Conservation (phyloP, 2,888 invertebrate genomes). For the Plebejus melissa region DNA sequence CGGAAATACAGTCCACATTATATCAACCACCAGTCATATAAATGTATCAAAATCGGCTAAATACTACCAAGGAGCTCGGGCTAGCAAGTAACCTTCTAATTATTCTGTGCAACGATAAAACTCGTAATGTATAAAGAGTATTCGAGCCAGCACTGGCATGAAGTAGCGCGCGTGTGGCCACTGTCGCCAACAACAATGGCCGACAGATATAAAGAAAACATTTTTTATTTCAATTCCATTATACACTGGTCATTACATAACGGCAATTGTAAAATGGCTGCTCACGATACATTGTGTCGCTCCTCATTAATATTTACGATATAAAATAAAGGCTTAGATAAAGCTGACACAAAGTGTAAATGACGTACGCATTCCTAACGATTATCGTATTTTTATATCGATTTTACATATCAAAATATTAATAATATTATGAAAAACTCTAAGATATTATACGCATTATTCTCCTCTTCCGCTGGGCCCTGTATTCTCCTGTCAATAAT, state of each 20-base stretch:
- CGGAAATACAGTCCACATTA: no score
- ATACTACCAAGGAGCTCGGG: no score
- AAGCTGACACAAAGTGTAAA: conserved; percentile 26
- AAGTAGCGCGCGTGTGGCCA: conserved; percentile 71
- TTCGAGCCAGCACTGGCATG: conserved; percentile 46
- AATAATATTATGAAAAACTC: conserved; percentile 1
- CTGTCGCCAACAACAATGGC: conserved; percentile 71
- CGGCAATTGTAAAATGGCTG: conserved; percentile 52
- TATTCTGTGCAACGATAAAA: conserved; percentile 30
- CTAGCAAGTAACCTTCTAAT: background rate
- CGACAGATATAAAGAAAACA: conserved; percentile 77
- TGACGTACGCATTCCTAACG: conserved; percentile 23
- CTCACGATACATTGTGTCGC: conserved; percentile 34
- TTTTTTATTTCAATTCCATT: conserved; percentile 73
- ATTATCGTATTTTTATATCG: conserved; percentile 22
- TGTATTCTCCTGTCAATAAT: conserved; percentile 13
- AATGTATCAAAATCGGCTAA: no score
- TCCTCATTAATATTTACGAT: conserved; percentile 28
- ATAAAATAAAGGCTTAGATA: conserved; percentile 29
- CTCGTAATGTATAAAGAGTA: conserved; percentile 54
- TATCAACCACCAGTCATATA: no score
- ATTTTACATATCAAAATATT: conserved; percentile 16
- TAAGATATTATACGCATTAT: conserved; percentile 6
- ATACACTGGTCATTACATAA: conserved; percentile 66
- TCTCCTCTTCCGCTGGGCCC: background rate